Evolutionary conservation across 2,113 vertebrate species (phyloP).

Genomic region (Barnardius zonarius): DNA sequence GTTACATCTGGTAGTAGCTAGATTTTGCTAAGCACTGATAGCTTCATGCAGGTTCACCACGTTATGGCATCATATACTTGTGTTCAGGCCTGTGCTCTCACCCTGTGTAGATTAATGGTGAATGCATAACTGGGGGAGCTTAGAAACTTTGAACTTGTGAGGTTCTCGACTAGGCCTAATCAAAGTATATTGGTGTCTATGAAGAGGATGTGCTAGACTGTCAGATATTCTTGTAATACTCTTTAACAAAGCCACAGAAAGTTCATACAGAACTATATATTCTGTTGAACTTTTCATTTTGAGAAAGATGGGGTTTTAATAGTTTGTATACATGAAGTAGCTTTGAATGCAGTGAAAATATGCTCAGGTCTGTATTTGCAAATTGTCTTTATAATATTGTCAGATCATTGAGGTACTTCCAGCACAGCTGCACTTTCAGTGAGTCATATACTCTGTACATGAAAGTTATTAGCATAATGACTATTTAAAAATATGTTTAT

Average conservation of each 20-base stretch:
- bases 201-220: background rate
- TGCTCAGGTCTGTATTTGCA: background rate
- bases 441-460: background rate
- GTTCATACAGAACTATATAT: background rate
- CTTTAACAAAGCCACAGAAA: background rate
- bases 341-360: background rate
- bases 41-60: background rate
- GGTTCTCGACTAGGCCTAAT: background rate
- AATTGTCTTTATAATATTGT: background rate
- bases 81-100: background rate
- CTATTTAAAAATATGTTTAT: background rate
- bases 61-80: accelerated
- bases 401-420: background rate
- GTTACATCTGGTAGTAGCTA: background rate
- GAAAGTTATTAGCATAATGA: background rate
- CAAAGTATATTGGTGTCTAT: background rate
- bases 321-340: background rate
- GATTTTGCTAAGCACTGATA: background rate
- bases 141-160: background rate
- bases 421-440: background rate
- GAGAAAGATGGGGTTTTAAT: background rate
- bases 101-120: background rate
- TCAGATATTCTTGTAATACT: background rate
- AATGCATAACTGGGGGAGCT: background rate
- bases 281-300: background rate